These are phyloP conservation scores for Gymnobelideus leadbeateri DNA, from an alignment of 2,113 vertebrate species.

Conservation along the genomic window DNA sequence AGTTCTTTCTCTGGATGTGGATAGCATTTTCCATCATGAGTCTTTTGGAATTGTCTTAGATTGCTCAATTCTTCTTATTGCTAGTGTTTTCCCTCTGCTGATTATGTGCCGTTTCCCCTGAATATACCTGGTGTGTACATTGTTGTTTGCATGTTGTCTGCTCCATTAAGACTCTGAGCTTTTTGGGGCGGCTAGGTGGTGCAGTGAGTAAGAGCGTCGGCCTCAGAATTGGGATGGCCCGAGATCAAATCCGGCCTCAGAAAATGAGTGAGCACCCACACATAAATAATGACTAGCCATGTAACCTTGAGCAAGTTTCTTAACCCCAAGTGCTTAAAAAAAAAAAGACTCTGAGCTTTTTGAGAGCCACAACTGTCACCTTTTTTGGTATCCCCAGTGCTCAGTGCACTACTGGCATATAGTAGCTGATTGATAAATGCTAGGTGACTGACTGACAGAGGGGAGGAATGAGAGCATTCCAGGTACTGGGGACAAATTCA, in stretches of 20 bases:
- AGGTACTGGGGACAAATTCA: neutral
- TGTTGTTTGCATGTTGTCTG: neutral
- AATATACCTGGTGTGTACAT: neutral
- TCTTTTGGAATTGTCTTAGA: too few species aligned
- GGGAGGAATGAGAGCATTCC: neutral
- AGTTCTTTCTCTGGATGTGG: too few species aligned
- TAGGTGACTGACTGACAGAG: neutral
- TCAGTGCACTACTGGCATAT: neutral
- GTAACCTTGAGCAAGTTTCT: too few species aligned
- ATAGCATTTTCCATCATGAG: too few species aligned
- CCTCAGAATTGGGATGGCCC: too few species aligned
- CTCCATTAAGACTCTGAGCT: neutral
- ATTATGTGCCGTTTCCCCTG: neutral
- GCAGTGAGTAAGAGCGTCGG: too few species aligned
- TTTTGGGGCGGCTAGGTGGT: too few species aligned
- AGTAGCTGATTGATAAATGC: neutral
- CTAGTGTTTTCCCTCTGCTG: neutral
- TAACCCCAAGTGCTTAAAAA: too few species aligned
- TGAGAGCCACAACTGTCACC: neutral
- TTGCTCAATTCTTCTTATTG: neutral
- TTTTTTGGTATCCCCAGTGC: neutral
- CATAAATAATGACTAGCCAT: too few species aligned
- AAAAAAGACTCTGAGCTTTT: neutral
- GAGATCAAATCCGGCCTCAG: too few species aligned
- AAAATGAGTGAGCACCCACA: too few species aligned